Conservation (phyloP, 2,797 vertebrate species). For the Manis pentadactyla region DNA sequence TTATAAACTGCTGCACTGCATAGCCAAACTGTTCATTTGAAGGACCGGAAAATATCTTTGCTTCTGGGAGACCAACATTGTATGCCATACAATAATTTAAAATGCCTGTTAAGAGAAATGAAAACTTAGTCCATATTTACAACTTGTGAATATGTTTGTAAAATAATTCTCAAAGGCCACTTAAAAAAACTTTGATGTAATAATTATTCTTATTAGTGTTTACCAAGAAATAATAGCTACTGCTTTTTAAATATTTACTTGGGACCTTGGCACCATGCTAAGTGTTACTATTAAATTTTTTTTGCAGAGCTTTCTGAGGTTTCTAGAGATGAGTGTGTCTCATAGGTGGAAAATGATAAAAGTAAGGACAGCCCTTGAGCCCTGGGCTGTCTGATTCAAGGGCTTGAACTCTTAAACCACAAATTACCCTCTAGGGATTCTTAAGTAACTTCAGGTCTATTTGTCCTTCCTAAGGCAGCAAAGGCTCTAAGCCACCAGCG, state of each 20-base stretch:
- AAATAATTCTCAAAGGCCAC: not conserved
- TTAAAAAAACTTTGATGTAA: not conserved
- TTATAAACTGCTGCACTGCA: constrained; percentile 91
- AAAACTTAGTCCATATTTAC: constrained; percentile 49
- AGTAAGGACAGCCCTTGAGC: not conserved
- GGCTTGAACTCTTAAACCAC: not conserved
- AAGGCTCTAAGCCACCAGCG: not conserved
- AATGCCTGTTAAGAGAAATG: constrained; percentile 84
- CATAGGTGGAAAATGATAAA: not conserved
- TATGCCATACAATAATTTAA: constrained; percentile 87
- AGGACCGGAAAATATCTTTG: constrained; percentile 92
- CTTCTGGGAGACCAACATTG: constrained; percentile 92
- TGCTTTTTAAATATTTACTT: not conserved
- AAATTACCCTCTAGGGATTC: not conserved
- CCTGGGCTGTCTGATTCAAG: not conserved
- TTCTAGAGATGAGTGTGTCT: not conserved
- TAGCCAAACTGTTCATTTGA: constrained; percentile 93
- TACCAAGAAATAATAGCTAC: not conserved
- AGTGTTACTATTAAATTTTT: not conserved
- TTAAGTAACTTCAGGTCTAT: not conserved
- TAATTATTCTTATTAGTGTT: not conserved
- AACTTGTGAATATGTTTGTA: not conserved
- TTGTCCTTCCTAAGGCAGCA: not conserved
- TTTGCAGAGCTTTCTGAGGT: not conserved
- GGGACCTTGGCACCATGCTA: not conserved